Percentiles rank a stretch among this genome's conserved stretches.
Evolutionary conservation across 64 coral and sea anemone genomes (phyloP).

Genomic region (Pocillopora damicornis): DNA sequence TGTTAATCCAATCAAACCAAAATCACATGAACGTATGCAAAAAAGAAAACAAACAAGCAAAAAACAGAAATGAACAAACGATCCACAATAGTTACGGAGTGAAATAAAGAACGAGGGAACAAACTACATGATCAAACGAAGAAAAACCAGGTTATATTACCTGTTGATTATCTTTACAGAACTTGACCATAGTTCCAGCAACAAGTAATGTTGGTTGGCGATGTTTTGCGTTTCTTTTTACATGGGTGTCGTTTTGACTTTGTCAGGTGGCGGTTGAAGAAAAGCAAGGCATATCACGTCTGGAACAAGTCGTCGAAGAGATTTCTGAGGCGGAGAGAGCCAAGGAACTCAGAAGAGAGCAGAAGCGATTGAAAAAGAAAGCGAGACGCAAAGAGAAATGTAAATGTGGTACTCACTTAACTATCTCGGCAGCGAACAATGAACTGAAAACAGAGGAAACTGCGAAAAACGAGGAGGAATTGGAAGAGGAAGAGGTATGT

Average conservation of each 20-base stretch:
- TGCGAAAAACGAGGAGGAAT: constrained; percentile 35
- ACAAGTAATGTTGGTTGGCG: too few relatives aligned
- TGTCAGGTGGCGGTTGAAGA: constrained; percentile 85
- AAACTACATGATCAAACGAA: too few relatives aligned
- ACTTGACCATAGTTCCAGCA: too few relatives aligned
- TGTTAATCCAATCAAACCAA: too few relatives aligned
- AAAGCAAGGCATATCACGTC: constrained; percentile 90
- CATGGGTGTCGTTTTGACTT: background rate
- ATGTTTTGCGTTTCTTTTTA: background rate
- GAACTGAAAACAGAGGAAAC: constrained; percentile 36
- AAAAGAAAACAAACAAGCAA: too few relatives aligned
- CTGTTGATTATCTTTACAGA: too few relatives aligned
- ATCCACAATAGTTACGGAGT: too few relatives aligned
- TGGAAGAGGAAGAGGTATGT: constrained; percentile 2
- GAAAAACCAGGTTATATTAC: too few relatives aligned
- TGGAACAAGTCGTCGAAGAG: constrained; percentile 97
- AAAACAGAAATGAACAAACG: too few relatives aligned
- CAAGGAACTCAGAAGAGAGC: constrained; percentile 87
- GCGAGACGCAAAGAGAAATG: constrained; percentile 91
- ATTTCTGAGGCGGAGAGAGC: constrained; percentile 87
- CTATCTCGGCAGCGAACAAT: constrained; percentile 7
- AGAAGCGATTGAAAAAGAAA: constrained; percentile 93
- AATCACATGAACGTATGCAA: too few relatives aligned
- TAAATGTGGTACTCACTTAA: constrained; percentile 45
- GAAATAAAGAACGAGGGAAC: too few relatives aligned